Percentiles rank a stretch among this genome's conserved stretches.
Evolutionary conservation across 1,140 invertebrate species (phyloP).

Genomic region (Lordiphosa collinella): DNA sequence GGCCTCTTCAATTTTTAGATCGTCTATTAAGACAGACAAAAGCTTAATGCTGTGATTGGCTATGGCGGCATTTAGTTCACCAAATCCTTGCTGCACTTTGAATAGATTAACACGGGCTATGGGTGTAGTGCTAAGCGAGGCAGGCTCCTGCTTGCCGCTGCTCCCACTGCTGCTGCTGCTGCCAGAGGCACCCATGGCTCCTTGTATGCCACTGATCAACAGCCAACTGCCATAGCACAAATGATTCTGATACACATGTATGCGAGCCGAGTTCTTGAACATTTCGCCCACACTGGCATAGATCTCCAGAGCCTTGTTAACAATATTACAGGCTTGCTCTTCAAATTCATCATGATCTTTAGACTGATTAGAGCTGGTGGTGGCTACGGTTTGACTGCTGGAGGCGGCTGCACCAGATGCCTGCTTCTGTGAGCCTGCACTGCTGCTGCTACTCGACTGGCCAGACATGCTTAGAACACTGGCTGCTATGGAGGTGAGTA

Average conservation of each 20-base stretch:
- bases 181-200: slow-evolving; percentile 80
- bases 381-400: slow-evolving; percentile 3
- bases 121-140: slow-evolving; percentile 67
- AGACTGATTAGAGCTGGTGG: slow-evolving; percentile 7
- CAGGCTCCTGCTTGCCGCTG: too few species aligned
- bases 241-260: slow-evolving; percentile 93
- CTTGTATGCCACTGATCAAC: slow-evolving; percentile 90
- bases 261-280: slow-evolving; percentile 91
- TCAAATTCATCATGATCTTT: slow-evolving; percentile 73
- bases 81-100: slow-evolving; percentile 87
- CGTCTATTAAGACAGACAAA: slow-evolving; percentile 84
- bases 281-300: slow-evolving; percentile 89
- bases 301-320: slow-evolving; percentile 88
- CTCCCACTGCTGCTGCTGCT: slow-evolving; percentile 16
- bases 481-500: slow-evolving; percentile 84
- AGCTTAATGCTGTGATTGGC: slow-evolving; percentile 87
- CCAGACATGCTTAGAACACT: slow-evolving; percentile 80
- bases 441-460: slow-evolving; percentile 50
- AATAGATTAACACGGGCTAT: slow-evolving; percentile 75
- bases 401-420: slow-evolving; percentile 21
- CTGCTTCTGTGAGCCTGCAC: slow-evolving; percentile 39
- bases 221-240: slow-evolving; percentile 93
- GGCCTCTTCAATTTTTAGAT: slow-evolving; percentile 85
- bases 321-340: slow-evolving; percentile 68
- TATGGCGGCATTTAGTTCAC: slow-evolving; percentile 89